These are phyloP conservation scores for Clanis bilineata DNA, from an alignment of 2,888 invertebrate species.

Conservation along the genomic window DNA sequence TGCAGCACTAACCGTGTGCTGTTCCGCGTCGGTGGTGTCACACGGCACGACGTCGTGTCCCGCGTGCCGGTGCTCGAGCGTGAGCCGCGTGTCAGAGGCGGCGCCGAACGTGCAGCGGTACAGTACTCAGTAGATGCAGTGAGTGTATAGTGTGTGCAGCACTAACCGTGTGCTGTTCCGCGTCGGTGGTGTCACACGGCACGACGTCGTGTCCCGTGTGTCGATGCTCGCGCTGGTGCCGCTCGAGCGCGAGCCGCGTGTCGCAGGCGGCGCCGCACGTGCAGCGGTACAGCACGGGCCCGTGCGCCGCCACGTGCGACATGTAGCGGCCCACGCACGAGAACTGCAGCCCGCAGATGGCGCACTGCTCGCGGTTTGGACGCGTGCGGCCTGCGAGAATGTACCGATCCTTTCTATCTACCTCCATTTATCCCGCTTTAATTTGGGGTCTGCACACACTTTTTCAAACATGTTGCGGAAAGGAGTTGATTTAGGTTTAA, in stretches of 20 bases:
- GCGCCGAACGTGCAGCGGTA: no score
- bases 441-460: no score
- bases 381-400: conserved; percentile 56
- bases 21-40: no score
- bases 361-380: conserved; percentile 62
- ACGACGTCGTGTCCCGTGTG: conserved; percentile 78
- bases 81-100: no score
- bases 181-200: conserved; percentile 22
- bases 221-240: conserved; percentile 80
- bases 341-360: conserved; percentile 74
- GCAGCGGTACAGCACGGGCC: conserved; percentile 84
- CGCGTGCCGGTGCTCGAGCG: conserved; percentile 13
- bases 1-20: not conserved
- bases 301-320: conserved; percentile 84
- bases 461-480: no score
- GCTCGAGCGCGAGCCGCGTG: conserved; percentile 71
- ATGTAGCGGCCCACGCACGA: conserved; percentile 73
- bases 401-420: no score
- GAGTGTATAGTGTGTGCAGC: no score
- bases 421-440: no score
- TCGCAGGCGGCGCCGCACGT: conserved; percentile 72
- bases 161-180: not conserved
- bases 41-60: conserved; percentile 8
- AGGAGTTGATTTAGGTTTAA: no score
- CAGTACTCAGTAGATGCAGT: no score